A percentile compares a stretch with the other conserved stretches of the same genome.
Conservation (phyloP, 2,113 vertebrate genomes). For the Pelusios castaneus region DNA sequence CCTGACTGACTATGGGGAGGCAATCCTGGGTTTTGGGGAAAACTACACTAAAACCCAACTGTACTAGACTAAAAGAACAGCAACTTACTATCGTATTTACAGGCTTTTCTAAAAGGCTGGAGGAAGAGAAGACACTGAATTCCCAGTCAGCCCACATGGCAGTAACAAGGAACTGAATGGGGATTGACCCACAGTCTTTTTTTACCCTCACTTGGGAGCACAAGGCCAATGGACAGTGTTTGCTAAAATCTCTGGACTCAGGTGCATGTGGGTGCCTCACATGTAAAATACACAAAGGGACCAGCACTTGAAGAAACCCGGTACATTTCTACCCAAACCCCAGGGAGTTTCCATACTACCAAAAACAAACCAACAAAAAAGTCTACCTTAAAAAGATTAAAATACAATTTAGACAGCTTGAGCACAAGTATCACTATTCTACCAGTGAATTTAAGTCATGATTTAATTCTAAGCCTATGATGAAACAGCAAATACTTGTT, state of each 20-base stretch:
- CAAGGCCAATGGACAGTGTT: neutral
- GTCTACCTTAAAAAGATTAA: neutral
- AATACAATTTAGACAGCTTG: neutral
- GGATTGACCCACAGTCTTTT: neutral
- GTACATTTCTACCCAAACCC: rapidly evolving
- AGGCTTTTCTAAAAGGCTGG: neutral
- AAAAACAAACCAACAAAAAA: too few relatives aligned
- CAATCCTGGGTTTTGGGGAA: neutral
- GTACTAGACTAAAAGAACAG: neutral
- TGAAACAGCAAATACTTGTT: neutral
- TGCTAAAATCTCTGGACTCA: neutral
- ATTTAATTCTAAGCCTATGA: neutral
- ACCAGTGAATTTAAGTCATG: neutral
- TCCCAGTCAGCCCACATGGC: neutral
- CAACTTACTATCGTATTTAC: neutral
- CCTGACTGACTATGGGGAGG: too few relatives aligned
- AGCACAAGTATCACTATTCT: neutral
- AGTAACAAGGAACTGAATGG: neutral
- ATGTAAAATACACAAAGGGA: neutral
- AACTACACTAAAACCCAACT: neutral
- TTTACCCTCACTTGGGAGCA: neutral
- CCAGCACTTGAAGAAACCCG: neutral
- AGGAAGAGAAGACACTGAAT: neutral
- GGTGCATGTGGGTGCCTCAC: neutral
- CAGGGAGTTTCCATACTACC: neutral